Base-by-base conservation (phyloP, 2,113 vertebrate genomes). In the Xiphorhynchus elegans region DNA sequence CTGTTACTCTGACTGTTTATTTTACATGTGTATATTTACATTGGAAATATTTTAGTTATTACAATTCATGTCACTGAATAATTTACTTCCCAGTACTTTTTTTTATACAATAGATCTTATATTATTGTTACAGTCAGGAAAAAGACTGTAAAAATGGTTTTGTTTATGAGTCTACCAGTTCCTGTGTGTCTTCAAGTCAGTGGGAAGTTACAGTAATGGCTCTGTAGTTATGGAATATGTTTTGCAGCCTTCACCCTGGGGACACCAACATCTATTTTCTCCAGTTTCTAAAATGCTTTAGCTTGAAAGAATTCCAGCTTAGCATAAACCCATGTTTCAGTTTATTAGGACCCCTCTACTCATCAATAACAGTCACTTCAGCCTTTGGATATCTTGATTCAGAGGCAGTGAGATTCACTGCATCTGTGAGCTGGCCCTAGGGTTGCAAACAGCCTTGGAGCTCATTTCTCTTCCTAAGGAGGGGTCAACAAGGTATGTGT, bases 111-210 rank as follows among this genome's bases (percentile, higher is more conserved):
- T 59, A 83, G 76, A 15, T 62, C 21, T 74, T 74, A 13, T 87
- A 85, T 96, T 95, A 91, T 77, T 80, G n/a, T 90, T 84, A 88
- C 11, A 73, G 76, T 40, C 55, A 66, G 63, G 86, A 81, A 95
- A 89, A 3, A 37, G 31, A 70, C 58, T 77, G 63, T 92, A 90
- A 79, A 92, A 92, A 53, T n/a, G n/a, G 24, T 15, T 93, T 74
- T 96, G 67, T 88, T 96, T 86, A 90, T 49, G 49, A 92, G 56
- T 1, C 3, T 17, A 28, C 23, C 26, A 52, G 17, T 72, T 79
- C n/a, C 78, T 78, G 49, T 46, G 50, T 70, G 60, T 64, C 70
- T 88, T 90, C 70, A 88, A 90, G 58, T 50, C 20, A 28, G 10
- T 50, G 40, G 26, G 49, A 85, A 93, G 26, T 20, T 52, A 29